Evolutionary conservation across 2,113 vertebrate genomes (phyloP).

Genomic region (Nibea coibor): DNA sequence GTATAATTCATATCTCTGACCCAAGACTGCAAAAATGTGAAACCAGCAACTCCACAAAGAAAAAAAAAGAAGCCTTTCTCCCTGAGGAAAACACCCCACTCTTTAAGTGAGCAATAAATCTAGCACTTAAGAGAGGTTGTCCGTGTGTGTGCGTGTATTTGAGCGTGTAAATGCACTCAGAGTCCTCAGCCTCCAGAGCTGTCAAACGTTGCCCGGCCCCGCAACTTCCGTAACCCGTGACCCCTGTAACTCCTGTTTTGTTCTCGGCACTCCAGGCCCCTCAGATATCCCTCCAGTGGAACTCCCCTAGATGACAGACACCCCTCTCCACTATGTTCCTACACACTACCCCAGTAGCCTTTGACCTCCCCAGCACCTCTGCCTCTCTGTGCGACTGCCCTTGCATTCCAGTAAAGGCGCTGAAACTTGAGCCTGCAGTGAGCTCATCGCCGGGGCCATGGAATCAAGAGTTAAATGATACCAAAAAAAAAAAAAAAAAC

Average conservation of each 20-base stretch:
- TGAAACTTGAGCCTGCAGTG: conserved; percentile 80
- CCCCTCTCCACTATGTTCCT: conserved; percentile 54
- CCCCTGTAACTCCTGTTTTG: conserved; percentile 79
- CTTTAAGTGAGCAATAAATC: conserved; percentile 76
- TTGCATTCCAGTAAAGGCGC: conserved; percentile 76
- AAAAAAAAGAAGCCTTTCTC: conserved; percentile 24
- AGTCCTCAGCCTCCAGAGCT: conserved; percentile 59
- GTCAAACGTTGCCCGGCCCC: conserved; percentile 62
- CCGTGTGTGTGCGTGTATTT: conserved; percentile 33
- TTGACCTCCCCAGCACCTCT: conserved; percentile 78
- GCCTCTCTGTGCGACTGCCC: conserved; percentile 68
- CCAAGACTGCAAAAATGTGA: conserved; percentile 15
- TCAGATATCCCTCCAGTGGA: conserved; percentile 55
- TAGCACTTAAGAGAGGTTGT: conserved; percentile 54
- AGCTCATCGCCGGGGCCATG: conserved; percentile 76
- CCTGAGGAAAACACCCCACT: conserved; percentile 58
- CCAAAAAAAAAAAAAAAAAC: conserved; percentile 69
- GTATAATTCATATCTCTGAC: conserved; percentile 14
- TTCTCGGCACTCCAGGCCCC: conserved; percentile 66
- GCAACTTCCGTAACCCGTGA: conserved; percentile 72
- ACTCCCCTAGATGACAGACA: conserved; percentile 64
- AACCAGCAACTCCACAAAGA: conserved; percentile 24
- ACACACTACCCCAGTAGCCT: conserved; percentile 63
- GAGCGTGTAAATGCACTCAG: conserved; percentile 64
- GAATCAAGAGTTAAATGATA: conserved; percentile 77